Evolutionary conservation across 1,140 invertebrate species (phyloP).

Genomic region (Trachymyrmex septentrionalis): DNA sequence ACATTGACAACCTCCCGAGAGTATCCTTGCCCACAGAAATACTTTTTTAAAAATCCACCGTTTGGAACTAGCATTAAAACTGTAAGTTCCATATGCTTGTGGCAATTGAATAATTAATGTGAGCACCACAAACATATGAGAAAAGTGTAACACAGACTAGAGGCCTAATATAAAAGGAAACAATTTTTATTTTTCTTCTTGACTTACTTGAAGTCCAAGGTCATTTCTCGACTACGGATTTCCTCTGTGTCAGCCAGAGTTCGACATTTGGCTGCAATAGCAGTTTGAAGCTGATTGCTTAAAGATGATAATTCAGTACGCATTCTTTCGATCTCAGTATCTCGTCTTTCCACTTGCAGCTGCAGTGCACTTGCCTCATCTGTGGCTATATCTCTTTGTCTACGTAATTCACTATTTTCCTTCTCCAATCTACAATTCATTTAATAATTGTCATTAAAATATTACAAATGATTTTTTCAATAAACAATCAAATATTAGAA

Average conservation of each 20-base stretch:
- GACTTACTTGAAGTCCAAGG: slow-evolving; percentile 90
- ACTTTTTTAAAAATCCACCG: no score
- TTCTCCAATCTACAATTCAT: slow-evolving; percentile 86
- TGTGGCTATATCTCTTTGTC: slow-evolving; percentile 88
- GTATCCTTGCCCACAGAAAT: no score
- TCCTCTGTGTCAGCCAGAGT: slow-evolving; percentile 93
- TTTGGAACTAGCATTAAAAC: no score
- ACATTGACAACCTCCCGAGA: no score
- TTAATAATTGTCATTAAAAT: not conserved
- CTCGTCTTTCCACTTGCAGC: slow-evolving; percentile 90
- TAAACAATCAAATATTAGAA: no score
- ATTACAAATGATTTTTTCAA: not conserved
- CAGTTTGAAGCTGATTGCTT: slow-evolving; percentile 89
- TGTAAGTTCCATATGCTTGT: no score
- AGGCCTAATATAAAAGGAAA: no score
- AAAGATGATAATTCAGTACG: slow-evolving; percentile 89
- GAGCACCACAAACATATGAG: no score
- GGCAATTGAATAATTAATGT: no score
- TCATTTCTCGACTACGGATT: slow-evolving; percentile 92
- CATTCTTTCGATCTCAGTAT: slow-evolving; percentile 90
- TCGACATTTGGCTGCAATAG: slow-evolving; percentile 93
- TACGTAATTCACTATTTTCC: slow-evolving; percentile 86
- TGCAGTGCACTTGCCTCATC: slow-evolving; percentile 91
- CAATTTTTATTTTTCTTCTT: not conserved
- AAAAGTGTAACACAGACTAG: no score